A percentile compares a stretch with the other conserved stretches of the same genome.
Evolutionary conservation across 2,888 invertebrate species (phyloP).

Genomic region (Mythimna lalbum): DNA sequence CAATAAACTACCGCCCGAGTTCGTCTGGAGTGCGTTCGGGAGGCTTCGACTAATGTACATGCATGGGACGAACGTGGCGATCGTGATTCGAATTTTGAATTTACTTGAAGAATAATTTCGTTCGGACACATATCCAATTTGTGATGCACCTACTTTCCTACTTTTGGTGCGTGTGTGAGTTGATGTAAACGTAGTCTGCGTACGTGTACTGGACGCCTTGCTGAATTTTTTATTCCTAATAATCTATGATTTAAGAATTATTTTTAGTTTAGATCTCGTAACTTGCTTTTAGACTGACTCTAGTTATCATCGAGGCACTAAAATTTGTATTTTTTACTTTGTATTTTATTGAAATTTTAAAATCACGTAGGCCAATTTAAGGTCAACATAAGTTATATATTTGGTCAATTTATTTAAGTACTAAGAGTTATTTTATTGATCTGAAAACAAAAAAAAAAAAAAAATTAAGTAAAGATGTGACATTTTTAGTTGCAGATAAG

Average conservation of each 20-base stretch:
- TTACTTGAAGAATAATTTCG: conserved; percentile 69
- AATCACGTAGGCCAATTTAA: no score
- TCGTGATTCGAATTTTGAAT: conserved; percentile 74
- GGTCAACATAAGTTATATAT: no score
- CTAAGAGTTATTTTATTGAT: no score
- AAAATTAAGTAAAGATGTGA: no score
- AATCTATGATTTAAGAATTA: neutral
- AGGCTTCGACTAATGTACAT: conserved; percentile 64
- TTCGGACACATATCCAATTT: conserved; percentile 60
- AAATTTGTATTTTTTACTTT: no score
- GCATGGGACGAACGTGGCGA: conserved; percentile 69
- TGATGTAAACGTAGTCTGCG: neutral
- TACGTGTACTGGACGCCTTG: neutral
- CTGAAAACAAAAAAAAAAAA: no score
- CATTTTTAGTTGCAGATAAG: no score
- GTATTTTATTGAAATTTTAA: no score
- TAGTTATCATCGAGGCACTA: neutral
- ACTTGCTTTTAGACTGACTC: neutral
- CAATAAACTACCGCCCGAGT: conserved; percentile 63
- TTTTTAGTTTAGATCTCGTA: neutral
- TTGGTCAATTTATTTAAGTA: no score
- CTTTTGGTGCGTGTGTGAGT: conserved; percentile 7
- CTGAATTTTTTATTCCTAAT: no score
- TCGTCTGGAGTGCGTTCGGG: conserved; percentile 65
- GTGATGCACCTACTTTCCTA: conserved; percentile 44